phyloP scores from a whole-genome alignment of 2,797 vertebrate genomes.

The Dendrocincla fuliginosa region DNA sequence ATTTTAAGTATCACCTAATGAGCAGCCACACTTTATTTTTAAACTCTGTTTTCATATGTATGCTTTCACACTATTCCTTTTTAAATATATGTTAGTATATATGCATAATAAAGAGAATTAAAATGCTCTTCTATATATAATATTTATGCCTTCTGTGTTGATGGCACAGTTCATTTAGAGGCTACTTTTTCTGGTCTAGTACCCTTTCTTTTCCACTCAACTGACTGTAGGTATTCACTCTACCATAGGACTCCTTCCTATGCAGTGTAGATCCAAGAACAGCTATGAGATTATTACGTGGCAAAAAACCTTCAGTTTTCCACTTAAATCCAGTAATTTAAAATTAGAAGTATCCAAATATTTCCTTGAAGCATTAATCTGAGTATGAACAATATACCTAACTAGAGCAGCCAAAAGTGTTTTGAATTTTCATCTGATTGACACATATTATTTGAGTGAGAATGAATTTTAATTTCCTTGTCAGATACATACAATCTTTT shows the following conservation, averaged over 20 bases:
- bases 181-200: not conserved
- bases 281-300: not conserved
- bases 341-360: not conserved
- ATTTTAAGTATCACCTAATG: fast-evolving
- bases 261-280: not conserved
- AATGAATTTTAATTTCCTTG: not conserved
- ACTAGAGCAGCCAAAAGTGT: not conserved
- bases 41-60: not conserved
- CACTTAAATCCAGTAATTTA: not conserved
- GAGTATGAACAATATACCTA: not conserved
- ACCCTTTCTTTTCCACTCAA: not conserved
- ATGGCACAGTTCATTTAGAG: not conserved
- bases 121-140: not conserved
- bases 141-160: not conserved
- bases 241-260: not conserved
- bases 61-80: not conserved
- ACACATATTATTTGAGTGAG: not conserved
- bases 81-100: not conserved
- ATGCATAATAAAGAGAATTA: not conserved
- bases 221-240: not conserved
- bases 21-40: not conserved
- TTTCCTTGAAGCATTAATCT: not conserved
- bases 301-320: not conserved
- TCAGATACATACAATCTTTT: not conserved
- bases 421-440: not conserved